Evolutionary conservation across 1,140 invertebrate species (phyloP).

Genomic region (Eumaeus atala): DNA sequence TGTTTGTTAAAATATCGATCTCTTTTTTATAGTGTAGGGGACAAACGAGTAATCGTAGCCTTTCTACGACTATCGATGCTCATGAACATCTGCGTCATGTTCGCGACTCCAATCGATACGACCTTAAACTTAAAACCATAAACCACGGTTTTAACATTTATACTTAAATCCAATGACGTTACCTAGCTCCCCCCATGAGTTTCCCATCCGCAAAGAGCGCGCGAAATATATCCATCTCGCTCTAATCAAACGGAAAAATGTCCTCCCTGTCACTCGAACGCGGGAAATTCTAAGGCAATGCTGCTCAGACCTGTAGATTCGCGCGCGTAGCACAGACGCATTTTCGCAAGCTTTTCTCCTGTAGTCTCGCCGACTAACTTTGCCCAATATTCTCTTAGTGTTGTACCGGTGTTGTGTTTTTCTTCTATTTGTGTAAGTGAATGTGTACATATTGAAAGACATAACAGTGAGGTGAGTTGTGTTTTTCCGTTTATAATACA

Average conservation of each 20-base stretch:
- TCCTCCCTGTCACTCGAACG: conserved; percentile 35
- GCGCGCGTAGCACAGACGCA: conserved; percentile 44
- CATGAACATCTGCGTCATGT: too few species aligned
- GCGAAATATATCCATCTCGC: conserved; percentile 29
- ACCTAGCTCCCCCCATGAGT: conserved; percentile 24
- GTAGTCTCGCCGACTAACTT: conserved; percentile 33
- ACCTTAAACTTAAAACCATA: not conserved
- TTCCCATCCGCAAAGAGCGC: conserved; percentile 33
- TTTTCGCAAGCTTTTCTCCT: conserved; percentile 34
- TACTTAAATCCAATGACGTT: not conserved
- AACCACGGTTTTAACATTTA: not conserved
- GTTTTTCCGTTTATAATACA: too few species aligned
- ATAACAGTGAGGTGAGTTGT: conserved; percentile 51
- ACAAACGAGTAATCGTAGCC: too few species aligned
- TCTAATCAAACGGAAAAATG: conserved; percentile 20
- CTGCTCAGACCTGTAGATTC: conserved; percentile 64
- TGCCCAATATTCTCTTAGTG: conserved; percentile 27
- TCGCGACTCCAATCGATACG: too few species aligned
- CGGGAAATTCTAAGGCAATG: conserved; percentile 52
- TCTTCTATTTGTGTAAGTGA: conserved; percentile 31
- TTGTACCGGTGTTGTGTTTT: conserved; percentile 28
- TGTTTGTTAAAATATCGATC: too few species aligned
- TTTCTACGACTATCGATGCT: too few species aligned
- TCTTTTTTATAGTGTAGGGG: too few species aligned
- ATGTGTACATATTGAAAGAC: conserved; percentile 44